Base-by-base conservation (phyloP, 2,113 vertebrate genomes). In the Pangasianodon gigas region DNA sequence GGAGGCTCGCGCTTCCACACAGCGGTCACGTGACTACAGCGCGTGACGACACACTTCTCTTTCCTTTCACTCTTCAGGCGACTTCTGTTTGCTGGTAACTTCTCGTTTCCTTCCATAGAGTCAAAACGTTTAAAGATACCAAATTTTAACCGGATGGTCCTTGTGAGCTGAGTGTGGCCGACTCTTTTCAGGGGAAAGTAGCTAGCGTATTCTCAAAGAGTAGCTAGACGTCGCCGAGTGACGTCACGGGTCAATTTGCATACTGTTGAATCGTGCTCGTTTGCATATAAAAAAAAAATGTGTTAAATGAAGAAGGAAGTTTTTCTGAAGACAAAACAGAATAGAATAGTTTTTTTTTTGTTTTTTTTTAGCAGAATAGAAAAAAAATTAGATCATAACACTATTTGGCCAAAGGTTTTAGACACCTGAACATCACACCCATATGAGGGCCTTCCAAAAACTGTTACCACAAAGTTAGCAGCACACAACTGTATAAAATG, bases 21-120 rank as follows among this genome's bases (percentile, higher is more conserved):
- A 10, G 18, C 0, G 44, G 84, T 92, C 95, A 95, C 86, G 94
- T 96, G 95, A 93, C 92, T 0, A 24, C 11, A 60, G 16, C 92
- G 93, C 26, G 92, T 93, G 92, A 94, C n/a, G 2, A 24, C 26
- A 0, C 6, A 6, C 21, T 4, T 41, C 48, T 67, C 26, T 65
- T 81, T 6, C 8, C 26, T 37, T 71, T 87, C 51, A 44, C 71
- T 58, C 14, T 24, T 24, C 21, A 19, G 37, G 41, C 24, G 74
- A 46, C 9, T 46, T 4, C 6, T 41, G 69, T 19, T 37, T 37
- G 37, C 37, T 37, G 37, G 37, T 37, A 37, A 37, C 37, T 37
- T 37, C 37, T 37, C 37, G 37, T 37, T 37, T 37, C 37, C 37
- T 37, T 37, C 37, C 37, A 37, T 37, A 37, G 37, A 37, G 37